Evolutionary conservation across 2,797 vertebrate species (phyloP).

Genomic region (Eulemur rubriventer): DNA sequence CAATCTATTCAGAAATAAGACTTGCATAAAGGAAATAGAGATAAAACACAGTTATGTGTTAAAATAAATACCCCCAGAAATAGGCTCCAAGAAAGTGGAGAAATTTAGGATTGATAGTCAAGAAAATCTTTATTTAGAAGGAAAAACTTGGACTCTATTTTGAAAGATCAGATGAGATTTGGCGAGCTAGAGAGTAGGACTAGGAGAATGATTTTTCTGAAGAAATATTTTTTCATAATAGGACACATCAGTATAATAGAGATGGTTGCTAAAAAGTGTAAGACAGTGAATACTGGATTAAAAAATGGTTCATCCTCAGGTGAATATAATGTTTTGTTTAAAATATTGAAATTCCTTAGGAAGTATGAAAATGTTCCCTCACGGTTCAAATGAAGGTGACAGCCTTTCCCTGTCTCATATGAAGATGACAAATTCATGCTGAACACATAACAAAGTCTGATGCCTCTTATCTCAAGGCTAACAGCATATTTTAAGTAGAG

Average conservation of each 20-base stretch:
- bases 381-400: conserved; percentile 11
- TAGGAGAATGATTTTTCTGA: neutral
- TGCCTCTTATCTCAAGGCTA: neutral
- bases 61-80: neutral
- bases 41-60: neutral
- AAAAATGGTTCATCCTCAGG: neutral
- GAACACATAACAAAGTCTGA: neutral
- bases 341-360: conserved; percentile 40
- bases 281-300: neutral
- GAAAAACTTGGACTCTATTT: neutral
- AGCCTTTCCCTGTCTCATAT: neutral
- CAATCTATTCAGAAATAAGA: neutral
- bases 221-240: neutral
- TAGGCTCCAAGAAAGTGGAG: neutral
- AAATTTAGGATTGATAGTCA: neutral
- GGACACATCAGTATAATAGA: neutral
- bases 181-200: neutral
- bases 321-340: conserved; percentile 36
- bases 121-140: neutral
- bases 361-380: conserved; percentile 16
- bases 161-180: neutral
- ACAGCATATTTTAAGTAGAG: neutral
- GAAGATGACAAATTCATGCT: conserved; percentile 8
- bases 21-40: neutral
- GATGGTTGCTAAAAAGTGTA: neutral